These are phyloP conservation scores for Chamaea fasciata DNA, from an alignment of 2,113 vertebrate species.

Conservation along the genomic window DNA sequence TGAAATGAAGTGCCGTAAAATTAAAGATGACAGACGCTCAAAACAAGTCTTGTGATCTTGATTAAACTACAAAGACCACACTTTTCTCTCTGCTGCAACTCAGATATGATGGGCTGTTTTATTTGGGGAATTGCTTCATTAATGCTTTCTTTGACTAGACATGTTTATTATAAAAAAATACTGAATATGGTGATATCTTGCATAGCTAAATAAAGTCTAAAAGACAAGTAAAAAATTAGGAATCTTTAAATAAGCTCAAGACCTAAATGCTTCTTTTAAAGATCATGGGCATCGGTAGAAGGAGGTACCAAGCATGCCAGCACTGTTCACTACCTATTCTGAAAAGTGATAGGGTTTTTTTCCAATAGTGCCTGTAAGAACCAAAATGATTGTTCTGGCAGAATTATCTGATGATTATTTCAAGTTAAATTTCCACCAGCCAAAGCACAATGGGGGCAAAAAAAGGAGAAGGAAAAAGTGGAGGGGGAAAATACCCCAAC, in stretches of 20 bases:
- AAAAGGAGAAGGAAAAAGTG: rapidly evolving
- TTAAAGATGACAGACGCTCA: conserved; percentile 87
- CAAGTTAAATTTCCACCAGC: neutral
- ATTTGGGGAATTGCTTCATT: conserved; percentile 90
- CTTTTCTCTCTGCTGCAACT: conserved; percentile 84
- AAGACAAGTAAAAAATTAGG: conserved; percentile 66
- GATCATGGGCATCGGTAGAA: neutral
- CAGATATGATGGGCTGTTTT: conserved; percentile 87
- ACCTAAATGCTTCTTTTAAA: conserved; percentile 47
- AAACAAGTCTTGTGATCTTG: conserved; percentile 87
- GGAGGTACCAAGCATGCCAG: neutral
- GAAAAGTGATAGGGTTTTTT: neutral
- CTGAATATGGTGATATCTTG: conserved; percentile 74
- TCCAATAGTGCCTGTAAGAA: neutral
- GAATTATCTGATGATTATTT: neutral
- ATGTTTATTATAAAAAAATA: conserved; percentile 90
- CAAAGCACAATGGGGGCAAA: neutral
- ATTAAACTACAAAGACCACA: conserved; percentile 89
- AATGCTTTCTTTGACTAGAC: conserved; percentile 91
- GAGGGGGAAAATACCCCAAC: rapidly evolving
- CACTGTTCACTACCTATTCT: neutral
- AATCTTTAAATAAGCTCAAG: conserved; percentile 66
- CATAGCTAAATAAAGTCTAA: conserved; percentile 74
- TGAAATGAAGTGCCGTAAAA: conserved; percentile 87
- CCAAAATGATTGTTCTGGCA: neutral